Evolutionary conservation across 2,113 vertebrate genomes (phyloP).

Genomic region (Lepus timidus): DNA sequence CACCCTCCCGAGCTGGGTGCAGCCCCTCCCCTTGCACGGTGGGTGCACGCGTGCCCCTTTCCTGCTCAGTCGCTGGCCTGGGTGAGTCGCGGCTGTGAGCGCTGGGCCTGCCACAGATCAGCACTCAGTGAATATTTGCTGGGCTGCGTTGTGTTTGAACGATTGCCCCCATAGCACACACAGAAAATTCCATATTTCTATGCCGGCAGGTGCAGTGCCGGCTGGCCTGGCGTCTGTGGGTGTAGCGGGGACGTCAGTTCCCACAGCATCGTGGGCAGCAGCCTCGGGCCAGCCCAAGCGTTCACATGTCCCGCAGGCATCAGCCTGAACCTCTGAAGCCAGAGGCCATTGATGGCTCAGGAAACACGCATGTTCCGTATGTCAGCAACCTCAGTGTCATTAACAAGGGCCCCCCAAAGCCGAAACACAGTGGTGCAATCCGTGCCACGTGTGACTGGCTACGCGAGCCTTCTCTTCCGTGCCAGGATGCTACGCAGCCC

Average conservation of each 20-base stretch:
- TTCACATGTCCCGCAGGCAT: neutral
- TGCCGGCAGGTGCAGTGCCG: neutral
- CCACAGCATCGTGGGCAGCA: neutral
- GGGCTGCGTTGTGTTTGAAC: slow-evolving; percentile 33
- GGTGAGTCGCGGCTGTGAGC: too few species aligned
- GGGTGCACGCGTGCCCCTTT: neutral
- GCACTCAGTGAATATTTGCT: neutral
- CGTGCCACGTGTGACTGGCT: too few species aligned
- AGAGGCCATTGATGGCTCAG: neutral
- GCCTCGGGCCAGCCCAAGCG: neutral
- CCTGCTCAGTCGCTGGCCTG: too few species aligned
- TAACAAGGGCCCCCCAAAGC: neutral
- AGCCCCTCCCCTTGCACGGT: neutral
- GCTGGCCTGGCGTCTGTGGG: neutral
- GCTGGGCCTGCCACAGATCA: neutral
- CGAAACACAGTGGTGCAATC: neutral
- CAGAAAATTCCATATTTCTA: neutral
- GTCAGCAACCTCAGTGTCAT: neutral
- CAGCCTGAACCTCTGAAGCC: neutral
- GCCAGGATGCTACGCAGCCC: neutral
- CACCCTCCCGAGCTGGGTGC: too few species aligned
- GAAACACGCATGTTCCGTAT: neutral
- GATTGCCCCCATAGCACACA: neutral
- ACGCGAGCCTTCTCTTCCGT: neutral
- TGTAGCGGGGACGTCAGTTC: neutral